These are phyloP conservation scores for Amiota minor DNA, from an alignment of 2,888 invertebrate species.

Conservation along the genomic window DNA sequence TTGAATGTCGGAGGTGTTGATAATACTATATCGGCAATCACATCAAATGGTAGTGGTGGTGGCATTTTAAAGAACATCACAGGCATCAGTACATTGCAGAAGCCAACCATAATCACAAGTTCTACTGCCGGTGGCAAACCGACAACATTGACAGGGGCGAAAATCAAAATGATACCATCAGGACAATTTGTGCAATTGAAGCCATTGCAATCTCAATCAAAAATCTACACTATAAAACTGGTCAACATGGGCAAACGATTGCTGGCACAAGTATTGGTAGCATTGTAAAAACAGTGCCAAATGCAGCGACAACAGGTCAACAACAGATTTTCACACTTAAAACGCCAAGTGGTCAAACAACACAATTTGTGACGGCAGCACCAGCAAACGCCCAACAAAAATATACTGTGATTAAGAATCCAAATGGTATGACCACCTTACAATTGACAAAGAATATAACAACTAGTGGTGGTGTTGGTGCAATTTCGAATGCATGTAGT, in stretches of 20 bases:
- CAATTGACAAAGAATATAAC: conserved; percentile 54
- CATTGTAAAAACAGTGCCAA: conserved; percentile 62
- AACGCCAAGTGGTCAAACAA: conserved; percentile 61
- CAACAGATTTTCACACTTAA: conserved; percentile 71
- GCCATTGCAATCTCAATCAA: conserved; percentile 65
- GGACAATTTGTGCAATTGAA: conserved; percentile 73
- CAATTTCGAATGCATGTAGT: conserved; percentile 25
- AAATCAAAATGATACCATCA: conserved; percentile 72
- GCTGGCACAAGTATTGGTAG: conserved; percentile 57
- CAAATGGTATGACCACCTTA: conserved; percentile 57
- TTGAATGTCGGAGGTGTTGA: conserved; percentile 27
- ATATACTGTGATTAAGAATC: conserved; percentile 70
- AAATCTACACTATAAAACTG: conserved; percentile 71
- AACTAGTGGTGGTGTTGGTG: conserved; percentile 32
- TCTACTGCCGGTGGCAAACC: conserved; percentile 36
- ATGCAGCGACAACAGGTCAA: conserved; percentile 41
- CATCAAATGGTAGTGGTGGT: conserved; percentile 16
- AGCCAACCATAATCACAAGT: conserved; percentile 36
- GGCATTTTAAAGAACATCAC: neutral
- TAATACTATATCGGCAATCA: neutral
- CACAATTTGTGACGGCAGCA: conserved; percentile 64
- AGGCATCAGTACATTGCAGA: conserved; percentile 42
- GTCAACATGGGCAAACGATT: conserved; percentile 35
- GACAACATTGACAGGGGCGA: conserved; percentile 54
- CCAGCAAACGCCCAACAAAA: conserved; percentile 59